Conservation (phyloP, 2,888 invertebrate species). For the Caenorhabditis afra region DNA sequence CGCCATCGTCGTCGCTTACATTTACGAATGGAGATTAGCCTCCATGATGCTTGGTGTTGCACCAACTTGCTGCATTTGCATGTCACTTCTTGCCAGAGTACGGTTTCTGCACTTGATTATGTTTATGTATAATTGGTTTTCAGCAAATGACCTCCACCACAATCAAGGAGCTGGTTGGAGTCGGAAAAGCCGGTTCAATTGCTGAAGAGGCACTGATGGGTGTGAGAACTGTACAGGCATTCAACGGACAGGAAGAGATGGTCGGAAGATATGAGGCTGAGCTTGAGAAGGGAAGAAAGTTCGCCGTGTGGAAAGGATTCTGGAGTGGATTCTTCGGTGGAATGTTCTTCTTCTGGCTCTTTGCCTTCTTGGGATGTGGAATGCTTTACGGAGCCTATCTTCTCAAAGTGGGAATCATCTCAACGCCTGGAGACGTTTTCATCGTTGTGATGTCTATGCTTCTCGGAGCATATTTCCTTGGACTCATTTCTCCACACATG, state of each 20-base stretch:
- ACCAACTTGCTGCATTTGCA: constrained; percentile 70
- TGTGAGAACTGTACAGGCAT: constrained; percentile 73
- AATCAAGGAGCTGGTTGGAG: constrained; percentile 61
- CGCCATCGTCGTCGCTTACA: constrained; percentile 69
- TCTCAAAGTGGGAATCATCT: constrained; percentile 65
- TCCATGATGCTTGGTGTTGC: constrained; percentile 74
- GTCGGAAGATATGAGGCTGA: constrained; percentile 62
- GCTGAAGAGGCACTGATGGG: constrained; percentile 74
- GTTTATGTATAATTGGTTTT: not conserved
- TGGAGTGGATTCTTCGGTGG: constrained; percentile 75
- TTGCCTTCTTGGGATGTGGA: constrained; percentile 69
- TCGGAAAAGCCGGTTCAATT: constrained; percentile 71
- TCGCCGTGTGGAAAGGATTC: constrained; percentile 72
- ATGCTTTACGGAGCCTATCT: constrained; percentile 73
- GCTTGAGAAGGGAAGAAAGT: constrained; percentile 62
- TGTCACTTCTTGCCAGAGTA: constrained; percentile 74
- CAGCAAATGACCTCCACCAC: constrained; percentile 73
- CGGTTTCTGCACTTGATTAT: constrained; percentile 1
- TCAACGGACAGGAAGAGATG: constrained; percentile 73
- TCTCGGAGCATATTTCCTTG: constrained; percentile 71
- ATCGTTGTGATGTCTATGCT: constrained; percentile 74
- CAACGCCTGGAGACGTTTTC: constrained; percentile 74
- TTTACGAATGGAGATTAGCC: constrained; percentile 75
- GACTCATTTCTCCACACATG: constrained; percentile 69
- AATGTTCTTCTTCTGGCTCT: constrained; percentile 71